These are phyloP conservation scores for Tinamus major DNA, from an alignment of 2,797 vertebrate genomes.

Conservation along the genomic window DNA sequence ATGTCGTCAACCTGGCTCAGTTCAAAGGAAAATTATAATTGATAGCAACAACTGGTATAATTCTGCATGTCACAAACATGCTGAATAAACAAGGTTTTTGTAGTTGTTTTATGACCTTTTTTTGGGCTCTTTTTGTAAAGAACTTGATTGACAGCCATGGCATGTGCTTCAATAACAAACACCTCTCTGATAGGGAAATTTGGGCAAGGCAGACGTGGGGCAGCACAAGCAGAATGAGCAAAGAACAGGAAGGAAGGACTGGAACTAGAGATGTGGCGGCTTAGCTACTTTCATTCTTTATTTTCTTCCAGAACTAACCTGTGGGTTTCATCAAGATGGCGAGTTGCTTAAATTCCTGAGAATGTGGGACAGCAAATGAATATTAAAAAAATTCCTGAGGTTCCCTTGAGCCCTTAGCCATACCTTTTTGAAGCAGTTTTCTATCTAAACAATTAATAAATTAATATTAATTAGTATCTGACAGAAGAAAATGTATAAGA, in stretches of 20 bases:
- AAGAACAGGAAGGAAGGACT: neutral
- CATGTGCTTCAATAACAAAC: neutral
- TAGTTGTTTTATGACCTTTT: fast-evolving
- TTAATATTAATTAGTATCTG: neutral
- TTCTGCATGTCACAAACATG: neutral
- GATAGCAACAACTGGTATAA: neutral
- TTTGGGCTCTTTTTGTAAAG: neutral
- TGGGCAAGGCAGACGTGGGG: neutral
- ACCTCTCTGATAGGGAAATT: neutral
- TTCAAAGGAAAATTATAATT: neutral
- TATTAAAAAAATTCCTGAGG: neutral
- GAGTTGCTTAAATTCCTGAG: neutral
- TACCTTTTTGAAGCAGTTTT: neutral
- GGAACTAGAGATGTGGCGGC: neutral
- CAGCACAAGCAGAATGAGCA: neutral
- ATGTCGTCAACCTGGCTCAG: neutral
- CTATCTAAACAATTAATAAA: neutral
- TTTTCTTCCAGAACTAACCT: neutral
- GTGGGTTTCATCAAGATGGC: neutral
- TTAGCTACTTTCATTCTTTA: neutral
- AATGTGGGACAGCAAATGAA: neutral
- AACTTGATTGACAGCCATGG: neutral
- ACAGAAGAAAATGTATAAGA: neutral
- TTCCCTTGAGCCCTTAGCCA: neutral
- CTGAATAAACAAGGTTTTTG: neutral